Base-by-base conservation (phyloP, 2,888 invertebrate genomes). In the Pyrgus malvae region DNA sequence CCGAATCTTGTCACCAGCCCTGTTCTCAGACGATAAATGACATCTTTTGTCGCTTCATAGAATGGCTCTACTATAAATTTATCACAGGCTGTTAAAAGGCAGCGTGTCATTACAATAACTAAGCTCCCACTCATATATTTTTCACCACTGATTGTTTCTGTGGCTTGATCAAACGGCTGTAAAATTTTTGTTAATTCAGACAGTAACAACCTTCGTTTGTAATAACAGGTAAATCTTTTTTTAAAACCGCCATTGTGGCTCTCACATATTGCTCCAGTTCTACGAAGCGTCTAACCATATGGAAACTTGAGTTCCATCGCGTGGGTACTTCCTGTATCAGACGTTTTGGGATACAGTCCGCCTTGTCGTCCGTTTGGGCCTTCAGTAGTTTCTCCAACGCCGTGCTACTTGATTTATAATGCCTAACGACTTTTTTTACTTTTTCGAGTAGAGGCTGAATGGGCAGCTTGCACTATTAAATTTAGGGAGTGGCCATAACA, bases 401-500 rank as follows among this genome's bases (percentile, higher is more conserved):
- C 2, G 48, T 48, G 7, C 37, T 59, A 31, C 60, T 65, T 5
- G 41, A 61, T 60, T 63, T 55, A 37, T n/a, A n/a, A n/a, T n/a
- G n/a, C n/a, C n/a, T n/a, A n/a, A n/a, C n/a, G n/a, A 51, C 59
- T 57, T 55, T 55, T 44, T 44, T 44, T 44, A 44, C 29, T 44
- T 31, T 44, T 6, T 44, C 60, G 5, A 63, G 6, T 1, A 8
- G 17, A 16, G 8, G 9, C 11, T 37, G 14, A 65, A 27, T 0
- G n/a, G 61, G 1, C 58, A 17, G 57, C 54, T 48, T 64, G 48
- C 0, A 65, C 61, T 3, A 65, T 62, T 31, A 67, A 53, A 40
- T 70, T 70, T 21, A 68, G 23, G 0, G 61, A 62, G 38, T 70
- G 65, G 1, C 29, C 68, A 31, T 48, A 66, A 44, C 66, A 67